phyloP scores from a whole-genome alignment of 2,113 vertebrate genomes.

The Laticauda colubrina region DNA sequence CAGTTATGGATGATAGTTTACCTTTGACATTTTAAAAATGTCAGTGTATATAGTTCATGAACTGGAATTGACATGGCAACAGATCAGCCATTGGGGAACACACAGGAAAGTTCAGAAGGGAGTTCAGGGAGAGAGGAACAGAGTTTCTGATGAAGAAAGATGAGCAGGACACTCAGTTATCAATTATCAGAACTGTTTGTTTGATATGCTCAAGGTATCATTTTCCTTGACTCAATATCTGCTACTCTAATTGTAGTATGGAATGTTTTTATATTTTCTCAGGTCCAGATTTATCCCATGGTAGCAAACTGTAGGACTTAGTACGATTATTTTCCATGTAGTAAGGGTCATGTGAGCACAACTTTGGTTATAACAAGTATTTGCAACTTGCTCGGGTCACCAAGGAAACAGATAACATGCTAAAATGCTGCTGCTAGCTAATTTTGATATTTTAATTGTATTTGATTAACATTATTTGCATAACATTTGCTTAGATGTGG shows the following conservation, averaged over 20 bases:
- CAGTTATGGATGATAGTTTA: not conserved
- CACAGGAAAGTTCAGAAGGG: constrained; percentile 28
- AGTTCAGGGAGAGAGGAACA: constrained; percentile 12
- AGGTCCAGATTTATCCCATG: constrained; percentile 64
- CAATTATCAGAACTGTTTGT: constrained; percentile 71
- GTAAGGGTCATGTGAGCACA: constrained; percentile 28
- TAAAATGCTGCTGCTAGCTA: constrained; percentile 7
- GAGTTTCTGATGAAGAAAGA: constrained; percentile 40
- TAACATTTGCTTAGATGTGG: constrained; percentile 21
- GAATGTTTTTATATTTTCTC: constrained; percentile 74
- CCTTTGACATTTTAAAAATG: not conserved
- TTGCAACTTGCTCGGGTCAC: not conserved
- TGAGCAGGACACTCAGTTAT: constrained; percentile 56
- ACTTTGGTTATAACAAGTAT: not conserved
- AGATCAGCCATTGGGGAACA: constrained; percentile 22
- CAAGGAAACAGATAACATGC: constrained; percentile 1
- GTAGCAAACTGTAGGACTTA: constrained; percentile 48
- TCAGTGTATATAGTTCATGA: no score
- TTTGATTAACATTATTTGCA: constrained; percentile 29
- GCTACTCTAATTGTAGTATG: constrained; percentile 66
- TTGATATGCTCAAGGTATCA: constrained; percentile 67
- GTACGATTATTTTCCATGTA: not conserved
- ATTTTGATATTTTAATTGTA: constrained; percentile 27
- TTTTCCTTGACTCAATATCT: constrained; percentile 78
- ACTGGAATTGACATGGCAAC: no score